Evolutionary conservation across 2,797 vertebrate species (phyloP).

Genomic region (Sebastes oblongus): DNA sequence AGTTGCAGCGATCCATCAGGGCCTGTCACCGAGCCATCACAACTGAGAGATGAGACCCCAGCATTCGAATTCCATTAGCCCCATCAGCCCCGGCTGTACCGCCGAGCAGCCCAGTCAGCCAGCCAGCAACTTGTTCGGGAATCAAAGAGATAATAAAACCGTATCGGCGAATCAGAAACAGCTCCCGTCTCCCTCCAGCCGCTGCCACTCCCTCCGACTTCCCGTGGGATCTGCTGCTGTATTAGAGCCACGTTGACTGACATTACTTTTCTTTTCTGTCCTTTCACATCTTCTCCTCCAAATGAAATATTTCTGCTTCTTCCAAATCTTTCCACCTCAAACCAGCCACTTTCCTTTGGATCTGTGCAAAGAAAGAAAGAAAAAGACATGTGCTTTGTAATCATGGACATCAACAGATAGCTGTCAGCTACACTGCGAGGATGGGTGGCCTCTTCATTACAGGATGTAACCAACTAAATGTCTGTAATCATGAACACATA

Average conservation of each 20-base stretch:
- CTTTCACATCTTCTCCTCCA: constrained; percentile 55
- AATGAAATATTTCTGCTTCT: constrained; percentile 64
- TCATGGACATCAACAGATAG: not conserved
- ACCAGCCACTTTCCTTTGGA: not conserved
- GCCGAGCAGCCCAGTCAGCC: constrained; percentile 54
- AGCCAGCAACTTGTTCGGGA: constrained; percentile 72
- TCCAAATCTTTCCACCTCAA: not conserved
- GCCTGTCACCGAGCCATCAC: constrained; percentile 81
- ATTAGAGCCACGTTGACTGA: constrained; percentile 72
- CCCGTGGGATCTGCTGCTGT: constrained; percentile 52
- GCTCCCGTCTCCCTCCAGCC: constrained; percentile 30
- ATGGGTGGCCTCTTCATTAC: not conserved
- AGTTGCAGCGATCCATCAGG: constrained; percentile 81
- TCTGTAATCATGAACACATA: not conserved
- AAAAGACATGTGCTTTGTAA: constrained; percentile 4
- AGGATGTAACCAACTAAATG: not conserved
- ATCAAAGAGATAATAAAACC: constrained; percentile 81
- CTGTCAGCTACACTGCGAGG: not conserved
- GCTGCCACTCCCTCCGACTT: constrained; percentile 23
- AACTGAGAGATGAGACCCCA: constrained; percentile 79
- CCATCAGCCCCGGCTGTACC: constrained; percentile 52
- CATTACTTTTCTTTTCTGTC: constrained; percentile 60
- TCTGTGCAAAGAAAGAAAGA: not conserved
- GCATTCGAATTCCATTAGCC: constrained; percentile 82
- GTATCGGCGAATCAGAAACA: constrained; percentile 78